Base-by-base conservation (phyloP, 2,888 invertebrate genomes). In the Epinotia ramella region DNA sequence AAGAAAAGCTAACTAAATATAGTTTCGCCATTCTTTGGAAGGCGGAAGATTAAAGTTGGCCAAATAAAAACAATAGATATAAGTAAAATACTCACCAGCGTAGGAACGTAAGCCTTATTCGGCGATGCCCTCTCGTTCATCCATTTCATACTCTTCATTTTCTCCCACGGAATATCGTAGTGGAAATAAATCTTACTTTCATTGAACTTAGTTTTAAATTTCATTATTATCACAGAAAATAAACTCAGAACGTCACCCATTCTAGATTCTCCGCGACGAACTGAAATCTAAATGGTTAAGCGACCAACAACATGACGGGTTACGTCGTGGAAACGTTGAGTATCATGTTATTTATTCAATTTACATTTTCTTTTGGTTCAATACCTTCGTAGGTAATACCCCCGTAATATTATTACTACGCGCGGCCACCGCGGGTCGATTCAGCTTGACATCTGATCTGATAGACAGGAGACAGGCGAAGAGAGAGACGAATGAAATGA, bases 71-170 rank as follows among this genome's bases (percentile, higher is more conserved):
- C 74, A 71, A 64, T 70, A 76, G 11, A 57, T 40, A 11, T 63
- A 72, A 62, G 53, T 73, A 75, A 73, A 73, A 63, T 73, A 85
- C 91, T 91, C 81, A 96, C 96, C 86, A 93, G 93, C 33, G 99
- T 98, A 63, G 99, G 98, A 81, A 96, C 95, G 90, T 99, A 99
- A 1, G 98, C 98, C 89, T 96, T 96, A 86, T 96, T 96, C 49
- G 96, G 95, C 76, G 95, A 94, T 67, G 97, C 97, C 85, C 95
- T 95, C 82, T 95, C 95, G 92, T 98, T 98, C 96, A 96, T 97
- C 97, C 97, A 97, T 92, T 96, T 96, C 73, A 97, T 94, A 65
- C 88, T 77, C 81, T 91, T 93, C 20, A 94, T 84, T 83, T 87
- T 93, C 80, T 93, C 89, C 93, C 91, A 92, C 40, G 93, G 91